These are phyloP conservation scores for Clamator glandarius DNA, from an alignment of 2,797 vertebrate species.

Conservation along the genomic window DNA sequence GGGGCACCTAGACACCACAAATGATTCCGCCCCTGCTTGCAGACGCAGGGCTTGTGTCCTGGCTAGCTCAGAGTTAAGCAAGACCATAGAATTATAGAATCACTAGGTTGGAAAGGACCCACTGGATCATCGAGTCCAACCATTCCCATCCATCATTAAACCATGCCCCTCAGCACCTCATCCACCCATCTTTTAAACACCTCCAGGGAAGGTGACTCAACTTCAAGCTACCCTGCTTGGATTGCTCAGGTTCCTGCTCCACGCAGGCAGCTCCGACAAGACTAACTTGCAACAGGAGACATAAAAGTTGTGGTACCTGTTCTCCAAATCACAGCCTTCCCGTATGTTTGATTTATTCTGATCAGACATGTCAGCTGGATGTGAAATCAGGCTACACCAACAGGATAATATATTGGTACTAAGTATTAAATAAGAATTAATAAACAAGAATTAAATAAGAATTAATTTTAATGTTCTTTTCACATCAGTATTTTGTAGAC, in stretches of 20 bases:
- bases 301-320: not conserved
- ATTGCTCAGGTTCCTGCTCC: not conserved
- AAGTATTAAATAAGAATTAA: not conserved
- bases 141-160: too few relatives aligned
- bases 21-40: too few relatives aligned
- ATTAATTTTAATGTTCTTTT: not conserved
- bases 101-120: too few relatives aligned
- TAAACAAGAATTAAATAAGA: too few relatives aligned
- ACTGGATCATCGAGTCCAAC: too few relatives aligned
- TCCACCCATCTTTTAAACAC: too few relatives aligned
- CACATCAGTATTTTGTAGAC: not conserved
- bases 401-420: not conserved
- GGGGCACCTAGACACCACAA: too few relatives aligned
- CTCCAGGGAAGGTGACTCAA: too few relatives aligned
- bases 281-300: not conserved
- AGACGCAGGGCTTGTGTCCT: too few relatives aligned
- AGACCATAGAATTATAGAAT: too few relatives aligned
- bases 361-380: not conserved
- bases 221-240: not conserved
- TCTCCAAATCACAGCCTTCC: not conserved
- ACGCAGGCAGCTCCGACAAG: fast-evolving
- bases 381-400: not conserved
- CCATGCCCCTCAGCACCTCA: too few relatives aligned
- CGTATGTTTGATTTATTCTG: not conserved
- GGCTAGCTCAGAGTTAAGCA: too few relatives aligned